phyloP scores from a whole-genome alignment of 2,797 vertebrate genomes.

The Rhinogobio ventralis region DNA sequence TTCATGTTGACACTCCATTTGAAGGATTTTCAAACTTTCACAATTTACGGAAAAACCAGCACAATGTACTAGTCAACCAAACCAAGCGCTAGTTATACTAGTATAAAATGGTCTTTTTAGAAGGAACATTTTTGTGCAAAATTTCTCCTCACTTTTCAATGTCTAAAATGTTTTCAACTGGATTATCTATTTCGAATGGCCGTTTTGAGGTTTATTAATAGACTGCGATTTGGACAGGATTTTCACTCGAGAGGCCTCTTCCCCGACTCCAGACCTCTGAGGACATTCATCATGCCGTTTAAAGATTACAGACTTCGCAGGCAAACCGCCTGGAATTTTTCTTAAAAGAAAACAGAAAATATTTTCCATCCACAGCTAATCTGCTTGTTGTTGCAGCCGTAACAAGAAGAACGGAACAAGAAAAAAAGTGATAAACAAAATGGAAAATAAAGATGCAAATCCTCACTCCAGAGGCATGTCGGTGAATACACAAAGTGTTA shows the following conservation, averaged over 20 bases:
- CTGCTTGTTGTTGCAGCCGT: background rate
- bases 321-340: background rate
- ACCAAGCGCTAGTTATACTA: background rate
- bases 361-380: conserved; percentile 13
- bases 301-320: background rate
- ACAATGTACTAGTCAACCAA: background rate
- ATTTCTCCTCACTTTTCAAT: background rate
- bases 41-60: too few relatives aligned
- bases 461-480: background rate
- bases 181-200: background rate
- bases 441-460: conserved; percentile 18
- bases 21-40: background rate
- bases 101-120: background rate
- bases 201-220: background rate
- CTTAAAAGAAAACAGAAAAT: background rate
- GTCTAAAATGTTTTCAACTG: background rate
- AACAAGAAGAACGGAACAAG: background rate
- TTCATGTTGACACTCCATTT: background rate
- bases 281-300: conserved; percentile 2
- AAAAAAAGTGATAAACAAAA: background rate
- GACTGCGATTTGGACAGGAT: background rate
- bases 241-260: background rate
- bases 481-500: background rate
- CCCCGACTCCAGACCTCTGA: background rate
- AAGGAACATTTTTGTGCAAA: background rate